Conservation (phyloP, 1,140 invertebrate genomes). For the Charaxes varanes region DNA sequence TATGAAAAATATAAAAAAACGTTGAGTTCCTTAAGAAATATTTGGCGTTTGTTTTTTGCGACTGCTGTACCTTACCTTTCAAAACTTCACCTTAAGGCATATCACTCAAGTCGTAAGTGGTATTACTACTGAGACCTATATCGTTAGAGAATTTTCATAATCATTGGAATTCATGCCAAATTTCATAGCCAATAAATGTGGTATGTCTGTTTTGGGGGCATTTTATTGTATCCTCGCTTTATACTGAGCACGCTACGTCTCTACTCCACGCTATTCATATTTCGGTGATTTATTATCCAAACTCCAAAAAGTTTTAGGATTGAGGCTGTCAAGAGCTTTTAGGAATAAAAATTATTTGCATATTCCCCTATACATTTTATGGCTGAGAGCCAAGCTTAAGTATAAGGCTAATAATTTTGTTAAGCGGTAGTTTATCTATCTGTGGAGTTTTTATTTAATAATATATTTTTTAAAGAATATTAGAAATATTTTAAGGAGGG, state of each 20-base stretch:
- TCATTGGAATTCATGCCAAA: conserved; percentile 11
- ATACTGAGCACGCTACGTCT: background rate
- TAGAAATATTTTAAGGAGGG: no score
- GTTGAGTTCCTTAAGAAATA: no score
- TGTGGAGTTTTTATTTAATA: no score
- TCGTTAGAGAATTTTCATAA: conserved; percentile 13
- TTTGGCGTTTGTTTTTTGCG: no score
- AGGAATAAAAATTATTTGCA: background rate
- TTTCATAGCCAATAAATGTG: background rate
- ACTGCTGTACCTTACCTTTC: no score
- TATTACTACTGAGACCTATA: conserved; percentile 9
- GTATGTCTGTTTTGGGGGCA: background rate
- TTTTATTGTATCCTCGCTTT: background rate
- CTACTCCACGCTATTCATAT: background rate
- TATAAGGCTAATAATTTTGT: no score
- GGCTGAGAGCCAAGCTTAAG: no score
- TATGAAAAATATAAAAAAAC: no score
- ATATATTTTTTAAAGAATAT: no score
- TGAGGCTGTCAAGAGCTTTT: background rate
- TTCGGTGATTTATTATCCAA: background rate
- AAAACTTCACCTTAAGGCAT: no score
- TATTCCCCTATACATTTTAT: background rate
- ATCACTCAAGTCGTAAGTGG: conserved; percentile 9
- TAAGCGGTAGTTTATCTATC: no score
- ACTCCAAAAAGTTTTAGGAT: background rate